Base-by-base conservation (phyloP, 64 coral and sea anemone genomes). In the Exaiptasia diaphana region DNA sequence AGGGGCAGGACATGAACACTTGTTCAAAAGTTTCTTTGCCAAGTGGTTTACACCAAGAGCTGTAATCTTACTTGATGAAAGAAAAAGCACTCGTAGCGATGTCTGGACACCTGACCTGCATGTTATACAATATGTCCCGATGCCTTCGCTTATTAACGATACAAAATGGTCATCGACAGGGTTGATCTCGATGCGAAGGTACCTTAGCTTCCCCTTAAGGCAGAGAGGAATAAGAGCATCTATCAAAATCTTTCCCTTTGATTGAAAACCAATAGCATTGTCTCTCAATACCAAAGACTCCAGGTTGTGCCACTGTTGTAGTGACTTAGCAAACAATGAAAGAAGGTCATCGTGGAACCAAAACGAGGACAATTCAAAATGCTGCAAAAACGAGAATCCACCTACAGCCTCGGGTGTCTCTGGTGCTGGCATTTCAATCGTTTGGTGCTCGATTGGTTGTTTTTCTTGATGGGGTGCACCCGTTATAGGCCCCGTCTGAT, bases 311-410 rank as follows among this genome's bases (percentile, higher is more conserved):
- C 84, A 87, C 5, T 27, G 32, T 39, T 13, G 38, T 5, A 87
- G 33, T 18, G 41, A 53, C 18, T 68, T 38, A 4, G 64, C 58
- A 78, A 87, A 69, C 44, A 77, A 14, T 9, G 30, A 35, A 20
- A 87, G 36, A 8, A 87, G 32, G 32, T 78, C 43, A 53, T 65
- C 42, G 15, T 78, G 74, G 25, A 87, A 61, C 73, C 73, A 68
- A 53, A 87, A 77, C 12, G 59, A 61, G 1, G 38, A 46, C 31
- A 87, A 38, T 27, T 87, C 84, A 68, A 87, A 87, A 24, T 87
- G 84, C 73, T 55, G 58, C 1, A 49, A 15, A 55, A 55, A 36
- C 3, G 46, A 37, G 36, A 77, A 38, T 7, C 53, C 32, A 39
- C 28, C 30, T 22, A 76, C 18, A 29, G 28, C 57, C 30, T 33